These are phyloP conservation scores for Taenioides sp. DNA, from an alignment of 2,797 vertebrate genomes.

Conservation along the genomic window DNA sequence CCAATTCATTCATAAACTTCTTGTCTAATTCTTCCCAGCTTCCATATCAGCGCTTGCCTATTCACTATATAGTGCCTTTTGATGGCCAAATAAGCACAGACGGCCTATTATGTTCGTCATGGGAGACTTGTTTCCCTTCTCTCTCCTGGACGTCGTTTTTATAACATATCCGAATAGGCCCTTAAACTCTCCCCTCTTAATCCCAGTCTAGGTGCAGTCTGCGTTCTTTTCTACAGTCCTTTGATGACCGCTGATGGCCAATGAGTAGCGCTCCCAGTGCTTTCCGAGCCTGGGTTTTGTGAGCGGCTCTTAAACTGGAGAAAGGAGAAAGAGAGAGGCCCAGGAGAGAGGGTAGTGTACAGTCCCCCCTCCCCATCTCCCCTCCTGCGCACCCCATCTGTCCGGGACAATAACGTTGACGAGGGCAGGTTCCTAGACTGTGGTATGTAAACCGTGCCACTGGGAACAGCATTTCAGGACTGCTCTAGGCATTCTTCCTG, in stretches of 20 bases:
- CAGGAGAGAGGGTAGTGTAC: slow-evolving; percentile 55
- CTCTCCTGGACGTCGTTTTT: slow-evolving; percentile 52
- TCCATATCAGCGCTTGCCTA: slow-evolving; percentile 6
- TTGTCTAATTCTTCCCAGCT: neutral
- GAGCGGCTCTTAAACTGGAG: slow-evolving; percentile 58
- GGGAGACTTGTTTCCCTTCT: slow-evolving; percentile 37
- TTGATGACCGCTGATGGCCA: slow-evolving; percentile 61
- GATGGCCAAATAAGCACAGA: slow-evolving; percentile 55
- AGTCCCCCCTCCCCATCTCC: slow-evolving; percentile 35
- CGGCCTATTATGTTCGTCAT: slow-evolving; percentile 46
- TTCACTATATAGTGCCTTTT: slow-evolving; percentile 26
- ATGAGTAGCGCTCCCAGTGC: slow-evolving; percentile 54
- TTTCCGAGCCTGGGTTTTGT: slow-evolving; percentile 69
- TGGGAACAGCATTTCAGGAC: slow-evolving; percentile 38
- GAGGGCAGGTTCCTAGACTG: slow-evolving; percentile 54
- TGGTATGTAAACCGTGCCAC: slow-evolving; percentile 61
- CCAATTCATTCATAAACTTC: neutral
- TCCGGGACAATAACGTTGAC: slow-evolving; percentile 64
- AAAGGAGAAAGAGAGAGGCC: slow-evolving; percentile 57
- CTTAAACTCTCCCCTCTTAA: slow-evolving; percentile 50
- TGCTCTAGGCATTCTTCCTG: slow-evolving; percentile 8
- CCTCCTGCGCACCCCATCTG: slow-evolving; percentile 55
- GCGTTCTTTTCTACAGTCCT: slow-evolving; percentile 56
- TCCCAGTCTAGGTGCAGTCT: slow-evolving; percentile 53
- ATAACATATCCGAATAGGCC: slow-evolving; percentile 41